Evolutionary conservation across 2,888 invertebrate genomes (phyloP).

Genomic region (Dasysyrphus tricinctus): DNA sequence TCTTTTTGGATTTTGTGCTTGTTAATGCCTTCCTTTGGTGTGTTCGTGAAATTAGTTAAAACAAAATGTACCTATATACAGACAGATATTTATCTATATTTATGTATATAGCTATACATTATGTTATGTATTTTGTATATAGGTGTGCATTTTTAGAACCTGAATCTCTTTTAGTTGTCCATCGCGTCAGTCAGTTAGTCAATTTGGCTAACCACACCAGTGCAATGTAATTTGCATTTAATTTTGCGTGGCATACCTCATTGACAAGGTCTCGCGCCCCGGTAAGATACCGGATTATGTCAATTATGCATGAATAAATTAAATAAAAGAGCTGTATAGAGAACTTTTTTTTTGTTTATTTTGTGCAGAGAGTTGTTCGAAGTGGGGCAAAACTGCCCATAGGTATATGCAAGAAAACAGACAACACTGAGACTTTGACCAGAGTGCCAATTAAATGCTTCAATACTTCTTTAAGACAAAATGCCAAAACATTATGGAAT

Average conservation of each 20-base stretch:
- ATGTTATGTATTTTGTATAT: background rate
- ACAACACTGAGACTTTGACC: slow-evolving; percentile 2
- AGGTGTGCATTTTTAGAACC: slow-evolving; percentile 28
- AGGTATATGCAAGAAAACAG: background rate
- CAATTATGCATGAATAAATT: slow-evolving; percentile 74
- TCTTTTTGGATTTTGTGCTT: slow-evolving; percentile 46
- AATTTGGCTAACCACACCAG: slow-evolving; percentile 25
- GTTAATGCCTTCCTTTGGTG: slow-evolving; percentile 50
- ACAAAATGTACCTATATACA: background rate
- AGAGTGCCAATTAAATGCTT: slow-evolving; percentile 39
- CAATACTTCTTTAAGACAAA: slow-evolving; percentile 18
- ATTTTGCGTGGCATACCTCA: slow-evolving; percentile 72
- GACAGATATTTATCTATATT: background rate
- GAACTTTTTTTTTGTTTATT: slow-evolving; percentile 21
- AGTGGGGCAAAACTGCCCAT: slow-evolving; percentile 20
- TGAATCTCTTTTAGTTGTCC: slow-evolving; percentile 48
- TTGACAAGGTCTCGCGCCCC: slow-evolving; percentile 72
- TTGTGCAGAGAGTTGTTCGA: slow-evolving; percentile 44
- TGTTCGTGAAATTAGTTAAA: slow-evolving; percentile 50
- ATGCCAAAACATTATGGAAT: slow-evolving; percentile 29
- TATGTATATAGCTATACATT: background rate
- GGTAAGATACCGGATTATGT: slow-evolving; percentile 75
- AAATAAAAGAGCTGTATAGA: slow-evolving; percentile 49
- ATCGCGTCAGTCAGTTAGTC: slow-evolving; percentile 49
- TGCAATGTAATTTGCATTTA: slow-evolving; percentile 70